Conservation (phyloP, 2,888 invertebrate species). For the Eristalis intricaria region DNA sequence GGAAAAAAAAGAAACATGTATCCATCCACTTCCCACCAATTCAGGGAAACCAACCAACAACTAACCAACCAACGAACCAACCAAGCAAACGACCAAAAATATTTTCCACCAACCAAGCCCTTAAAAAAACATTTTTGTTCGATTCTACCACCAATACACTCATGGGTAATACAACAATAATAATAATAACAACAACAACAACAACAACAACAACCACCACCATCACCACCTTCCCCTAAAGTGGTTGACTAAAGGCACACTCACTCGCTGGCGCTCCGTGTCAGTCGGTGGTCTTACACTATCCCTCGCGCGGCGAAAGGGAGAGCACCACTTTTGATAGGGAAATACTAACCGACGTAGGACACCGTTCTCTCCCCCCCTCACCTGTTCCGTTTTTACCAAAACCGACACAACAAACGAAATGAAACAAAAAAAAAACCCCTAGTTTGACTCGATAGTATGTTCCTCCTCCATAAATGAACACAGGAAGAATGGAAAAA, state of each 20-base stretch:
- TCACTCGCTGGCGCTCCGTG: background rate
- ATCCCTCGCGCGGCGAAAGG: conserved; percentile 19
- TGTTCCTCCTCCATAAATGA: conserved; percentile 53
- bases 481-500: conserved; percentile 31
- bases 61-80: background rate
- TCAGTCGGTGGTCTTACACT: background rate
- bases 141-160: conserved; percentile 65
- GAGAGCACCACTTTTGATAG: conserved; percentile 36
- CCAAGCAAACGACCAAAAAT: conserved; percentile 63
- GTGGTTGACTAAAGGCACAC: conserved; percentile 29
- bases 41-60: conserved; percentile 4
- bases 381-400: conserved; percentile 48
- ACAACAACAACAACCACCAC: background rate
- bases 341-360: conserved; percentile 57
- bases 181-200: conserved; percentile 3
- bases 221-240: conserved; percentile 67
- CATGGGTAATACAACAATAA: conserved; percentile 30
- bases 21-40: conserved; percentile 68
- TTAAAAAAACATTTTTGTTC: conserved; percentile 64
- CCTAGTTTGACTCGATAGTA: conserved; percentile 25
- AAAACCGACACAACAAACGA: conserved; percentile 36
- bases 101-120: conserved; percentile 72
- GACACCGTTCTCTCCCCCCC: conserved; percentile 36
- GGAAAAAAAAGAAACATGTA: background rate
- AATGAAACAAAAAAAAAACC: conserved; percentile 24